Evolutionary conservation across 2,797 vertebrate genomes (phyloP).

Genomic region (Tamandua tetradactyla): DNA sequence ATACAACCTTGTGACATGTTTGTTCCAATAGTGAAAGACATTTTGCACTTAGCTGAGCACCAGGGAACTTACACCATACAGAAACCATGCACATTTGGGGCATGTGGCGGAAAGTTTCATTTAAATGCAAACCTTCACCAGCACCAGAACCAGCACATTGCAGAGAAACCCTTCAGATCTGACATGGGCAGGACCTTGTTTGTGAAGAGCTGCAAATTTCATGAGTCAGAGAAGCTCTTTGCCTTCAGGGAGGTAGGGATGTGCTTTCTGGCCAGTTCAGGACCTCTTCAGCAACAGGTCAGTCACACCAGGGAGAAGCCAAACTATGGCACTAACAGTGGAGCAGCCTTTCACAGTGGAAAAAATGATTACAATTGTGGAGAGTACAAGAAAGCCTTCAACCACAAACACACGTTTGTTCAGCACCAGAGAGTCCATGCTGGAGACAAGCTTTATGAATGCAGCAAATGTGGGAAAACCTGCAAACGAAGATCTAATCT

Average conservation of each 20-base stretch:
- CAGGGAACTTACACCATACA: neutral
- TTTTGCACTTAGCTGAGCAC: neutral
- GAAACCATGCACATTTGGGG: neutral
- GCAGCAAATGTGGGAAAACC: constrained; percentile 59
- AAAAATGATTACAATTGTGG: constrained; percentile 42
- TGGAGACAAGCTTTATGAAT: constrained; percentile 63
- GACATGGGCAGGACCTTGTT: neutral
- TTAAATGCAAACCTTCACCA: neutral
- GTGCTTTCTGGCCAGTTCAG: neutral
- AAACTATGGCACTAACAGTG: neutral
- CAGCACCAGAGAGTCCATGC: constrained; percentile 57
- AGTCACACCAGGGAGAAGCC: neutral
- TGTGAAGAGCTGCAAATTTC: neutral
- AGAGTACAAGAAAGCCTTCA: constrained; percentile 39
- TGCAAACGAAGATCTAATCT: constrained; percentile 64
- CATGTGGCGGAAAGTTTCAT: neutral
- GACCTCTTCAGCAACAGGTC: neutral
- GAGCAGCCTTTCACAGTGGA: neutral
- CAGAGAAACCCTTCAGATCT: neutral
- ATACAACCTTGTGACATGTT: neutral
- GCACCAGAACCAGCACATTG: neutral
- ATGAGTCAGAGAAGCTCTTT: neutral
- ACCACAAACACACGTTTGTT: constrained; percentile 15
- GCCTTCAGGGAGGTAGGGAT: neutral
- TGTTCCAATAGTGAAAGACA: neutral